These are phyloP conservation scores for Drosophila robusta DNA, from an alignment of 2,888 invertebrate genomes.

Conservation along the genomic window DNA sequence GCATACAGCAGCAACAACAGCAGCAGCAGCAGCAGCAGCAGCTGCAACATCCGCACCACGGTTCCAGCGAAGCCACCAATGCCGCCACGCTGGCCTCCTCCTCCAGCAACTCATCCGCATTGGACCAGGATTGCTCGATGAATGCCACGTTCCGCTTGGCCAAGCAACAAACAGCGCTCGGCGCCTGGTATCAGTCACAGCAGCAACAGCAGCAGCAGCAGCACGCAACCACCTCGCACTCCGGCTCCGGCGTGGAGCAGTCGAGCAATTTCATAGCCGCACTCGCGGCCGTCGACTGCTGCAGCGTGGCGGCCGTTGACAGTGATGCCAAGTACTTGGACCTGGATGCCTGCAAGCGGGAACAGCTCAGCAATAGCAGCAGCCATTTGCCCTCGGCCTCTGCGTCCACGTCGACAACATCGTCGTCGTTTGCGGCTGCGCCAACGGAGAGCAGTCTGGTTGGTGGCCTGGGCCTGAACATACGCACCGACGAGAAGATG, in stretches of 20 bases:
- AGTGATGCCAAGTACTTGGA: constrained; percentile 83
- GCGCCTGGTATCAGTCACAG: constrained; percentile 60
- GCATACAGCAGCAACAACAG: constrained; percentile 29
- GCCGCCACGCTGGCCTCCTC: constrained; percentile 81
- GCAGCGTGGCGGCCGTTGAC: constrained; percentile 75
- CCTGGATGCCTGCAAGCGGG: constrained; percentile 84
- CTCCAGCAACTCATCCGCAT: constrained; percentile 69
- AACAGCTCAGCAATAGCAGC: constrained; percentile 68
- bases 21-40: constrained; percentile 49
- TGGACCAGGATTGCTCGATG: constrained; percentile 72
- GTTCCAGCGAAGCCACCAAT: constrained; percentile 76
- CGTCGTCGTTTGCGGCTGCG: constrained; percentile 82
- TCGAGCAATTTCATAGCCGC: constrained; percentile 79
- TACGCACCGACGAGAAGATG: constrained; percentile 94
- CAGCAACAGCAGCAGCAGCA: constrained; percentile 38
- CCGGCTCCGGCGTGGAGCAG: constrained; percentile 52
- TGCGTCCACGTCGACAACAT: constrained; percentile 77
- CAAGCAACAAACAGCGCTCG: constrained; percentile 49
- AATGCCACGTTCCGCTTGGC: constrained; percentile 66
- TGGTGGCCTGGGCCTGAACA: constrained; percentile 87
- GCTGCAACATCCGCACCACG: constrained; percentile 49
- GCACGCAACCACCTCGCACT: constrained; percentile 39
- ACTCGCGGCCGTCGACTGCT: constrained; percentile 78
- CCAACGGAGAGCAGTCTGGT: constrained; percentile 84
- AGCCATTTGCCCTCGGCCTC: constrained; percentile 70